These are phyloP conservation scores for Pachydiplax longipennis DNA, from an alignment of 2,888 invertebrate genomes.

Conservation along the genomic window DNA sequence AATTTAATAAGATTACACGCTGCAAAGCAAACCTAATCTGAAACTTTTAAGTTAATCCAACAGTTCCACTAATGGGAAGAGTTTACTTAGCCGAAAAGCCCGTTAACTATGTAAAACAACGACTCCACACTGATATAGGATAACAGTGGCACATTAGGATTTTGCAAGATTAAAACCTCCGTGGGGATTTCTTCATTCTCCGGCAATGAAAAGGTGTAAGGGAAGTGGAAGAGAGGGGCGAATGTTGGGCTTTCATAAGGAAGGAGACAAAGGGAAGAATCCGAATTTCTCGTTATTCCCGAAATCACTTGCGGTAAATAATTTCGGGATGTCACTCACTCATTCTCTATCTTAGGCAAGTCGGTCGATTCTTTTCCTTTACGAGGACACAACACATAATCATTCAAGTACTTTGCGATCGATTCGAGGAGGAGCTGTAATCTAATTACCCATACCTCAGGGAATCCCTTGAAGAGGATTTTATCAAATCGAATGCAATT, in stretches of 20 bases:
- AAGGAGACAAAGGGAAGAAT: background rate
- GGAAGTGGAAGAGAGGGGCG: background rate
- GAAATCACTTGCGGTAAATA: no score
- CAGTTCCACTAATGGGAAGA: slow-evolving; percentile 49
- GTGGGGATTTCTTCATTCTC: slow-evolving; percentile 47
- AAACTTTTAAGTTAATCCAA: slow-evolving; percentile 50
- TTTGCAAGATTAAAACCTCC: slow-evolving; percentile 48
- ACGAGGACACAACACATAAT: no score
- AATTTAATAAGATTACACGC: slow-evolving; percentile 95
- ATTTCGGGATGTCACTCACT: no score
- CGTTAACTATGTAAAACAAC: slow-evolving; percentile 49
- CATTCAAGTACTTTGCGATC: no score
- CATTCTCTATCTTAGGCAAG: no score
- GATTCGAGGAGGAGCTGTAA: no score
- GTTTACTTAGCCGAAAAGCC: slow-evolving; percentile 49
- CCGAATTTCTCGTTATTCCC: no score
- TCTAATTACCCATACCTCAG: no score
- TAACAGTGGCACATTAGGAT: slow-evolving; percentile 48
- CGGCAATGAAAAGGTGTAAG: background rate
- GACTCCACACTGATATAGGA: slow-evolving; percentile 47
- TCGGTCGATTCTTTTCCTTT: no score
- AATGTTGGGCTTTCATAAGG: background rate
- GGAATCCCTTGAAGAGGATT: no score
- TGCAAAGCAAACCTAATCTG: slow-evolving; percentile 52
- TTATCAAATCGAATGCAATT: no score